Percentiles rank a stretch among this genome's conserved stretches.
Evolutionary conservation across 2,888 invertebrate genomes (phyloP).

Genomic region (Sycophila texana): DNA sequence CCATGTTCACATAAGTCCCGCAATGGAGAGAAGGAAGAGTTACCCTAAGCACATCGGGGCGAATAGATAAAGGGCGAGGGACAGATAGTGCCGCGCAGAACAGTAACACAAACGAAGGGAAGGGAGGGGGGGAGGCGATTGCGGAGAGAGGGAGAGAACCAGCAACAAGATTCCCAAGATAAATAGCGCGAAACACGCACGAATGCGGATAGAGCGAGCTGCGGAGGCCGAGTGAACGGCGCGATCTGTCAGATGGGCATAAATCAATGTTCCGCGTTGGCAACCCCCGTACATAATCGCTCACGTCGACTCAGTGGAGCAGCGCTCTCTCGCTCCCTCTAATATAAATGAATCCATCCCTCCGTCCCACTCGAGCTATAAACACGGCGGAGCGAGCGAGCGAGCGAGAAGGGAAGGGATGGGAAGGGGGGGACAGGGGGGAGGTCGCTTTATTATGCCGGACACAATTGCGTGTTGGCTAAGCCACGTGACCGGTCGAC

Average conservation of each 20-base stretch:
- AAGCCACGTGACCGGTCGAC: conserved; percentile 75
- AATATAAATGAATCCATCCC: conserved; percentile 46
- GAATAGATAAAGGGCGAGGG: neutral
- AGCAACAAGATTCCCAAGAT: conserved; percentile 48
- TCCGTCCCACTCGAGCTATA: conserved; percentile 18
- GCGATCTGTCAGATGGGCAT: conserved; percentile 70
- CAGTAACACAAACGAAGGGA: neutral
- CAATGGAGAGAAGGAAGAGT: no score
- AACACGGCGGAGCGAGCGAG: conserved; percentile 21
- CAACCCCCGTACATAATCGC: conserved; percentile 60
- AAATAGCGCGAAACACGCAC: conserved; percentile 54
- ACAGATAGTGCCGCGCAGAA: neutral
- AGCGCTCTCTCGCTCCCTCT: conserved; percentile 43
- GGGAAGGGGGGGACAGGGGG: conserved; percentile 35
- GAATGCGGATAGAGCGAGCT: conserved; percentile 27
- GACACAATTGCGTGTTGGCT: conserved; percentile 76
- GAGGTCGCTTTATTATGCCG: conserved; percentile 72
- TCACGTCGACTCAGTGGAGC: conserved; percentile 60
- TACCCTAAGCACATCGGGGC: neutral
- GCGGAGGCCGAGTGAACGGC: conserved; percentile 56
- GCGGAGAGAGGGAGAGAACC: neutral
- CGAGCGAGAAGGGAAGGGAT: no score
- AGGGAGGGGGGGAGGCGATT: neutral
- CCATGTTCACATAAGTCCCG: no score
- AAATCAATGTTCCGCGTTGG: conserved; percentile 68